Evolutionary conservation across 2,888 invertebrate genomes (phyloP), one percentile per base, ranked within the genome.

Genomic region (Agonopterix subpropinquella): DNA sequence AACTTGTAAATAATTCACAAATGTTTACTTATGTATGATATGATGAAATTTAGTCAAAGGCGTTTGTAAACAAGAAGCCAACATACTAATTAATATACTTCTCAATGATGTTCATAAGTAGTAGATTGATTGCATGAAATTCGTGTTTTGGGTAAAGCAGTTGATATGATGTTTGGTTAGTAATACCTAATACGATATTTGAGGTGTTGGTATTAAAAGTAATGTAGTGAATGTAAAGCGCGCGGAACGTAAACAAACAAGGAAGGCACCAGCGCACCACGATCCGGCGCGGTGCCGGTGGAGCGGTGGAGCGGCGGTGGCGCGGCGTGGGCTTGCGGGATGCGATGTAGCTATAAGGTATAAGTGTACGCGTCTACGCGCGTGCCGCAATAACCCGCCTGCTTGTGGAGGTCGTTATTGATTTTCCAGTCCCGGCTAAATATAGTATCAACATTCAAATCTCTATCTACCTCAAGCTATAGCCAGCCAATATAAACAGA

Each of bases 201-300:
- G 10, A 39, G 2, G 10, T 50, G 45, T 35, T 18, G 28, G 36
- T 45, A 51, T 37, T 39, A 44, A 45, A 43, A 28, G 37, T 48
- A 53, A 61, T 51, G 58, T 53, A 52, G 58, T 71, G 70, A 70
- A 73, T 72, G 70, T 63, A 70, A 64, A 64, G 65, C 57, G 54
- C 52, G 57, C 58, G 54, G 55, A 70, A 72, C 61, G 70, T 72
- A 73, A 73, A 73, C 71, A 73, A 68, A 69, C 63, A 59, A 56
- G 59, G 59, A 57, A 65, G 64, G 39, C n/a, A 39, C 39, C 39
- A 39, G n/a, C 64, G 39, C n/a, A 39, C 39, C 39, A 39, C 39
- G 41, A 47, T 43, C 41, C 8, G 51, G 47, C 13, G 46, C 18
- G 41, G 15, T 11, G 11, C 4, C 10, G 42, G 42, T 7, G 8